Base-by-base conservation (phyloP, 2,797 vertebrate species). In the Lophius americanus region DNA sequence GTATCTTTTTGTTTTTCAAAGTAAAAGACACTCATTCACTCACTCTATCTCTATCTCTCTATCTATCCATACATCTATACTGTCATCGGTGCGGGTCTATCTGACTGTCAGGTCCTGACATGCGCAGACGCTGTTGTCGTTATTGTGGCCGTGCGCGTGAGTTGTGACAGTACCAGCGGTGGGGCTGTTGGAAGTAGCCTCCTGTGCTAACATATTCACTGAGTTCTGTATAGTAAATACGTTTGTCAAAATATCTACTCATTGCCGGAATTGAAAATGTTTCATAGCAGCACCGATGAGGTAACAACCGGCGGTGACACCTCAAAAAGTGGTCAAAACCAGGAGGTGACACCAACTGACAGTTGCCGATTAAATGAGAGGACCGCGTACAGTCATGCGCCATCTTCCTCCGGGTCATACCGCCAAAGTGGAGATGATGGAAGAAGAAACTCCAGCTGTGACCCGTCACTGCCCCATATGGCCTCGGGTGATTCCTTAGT, bases 261-360 rank as follows among this genome's bases (percentile, higher is more conserved):
- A 23, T 46, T 62, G 4, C 0, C 4, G 43, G 36, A 14, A 36
- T 76, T 69, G 38, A 39, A 83, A 37, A 93, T 94, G 92, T 79
- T 89, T 52, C 49, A 54, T 7, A 93, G 89, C 63, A 93, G 91
- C 75, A 92, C 92, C 36, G 92, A 93, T 8, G 93, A 94, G 72
- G 60, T 91, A 35, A 85, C 84, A 1, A 55, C 75, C 14, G 65
- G 75, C 8, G 82, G 81, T 1, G 79, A 75, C 36, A 76, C 65
- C 47, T 68, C 82, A 10, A 59, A 79, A 44, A 65, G 77, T 43
- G 49, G 56, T 8, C 59, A 32, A 9, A 86, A 35, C 47, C 70
- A 13, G 61, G 63, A 37, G 49, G 53, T 33, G 47, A 76, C 51
- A 4, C 75, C 7, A 51, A 60, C n/a, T 9, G 65, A 51, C 23